These are phyloP conservation scores for Pygoscelis adeliae DNA, from an alignment of 2,113 vertebrate species.

Conservation along the genomic window DNA sequence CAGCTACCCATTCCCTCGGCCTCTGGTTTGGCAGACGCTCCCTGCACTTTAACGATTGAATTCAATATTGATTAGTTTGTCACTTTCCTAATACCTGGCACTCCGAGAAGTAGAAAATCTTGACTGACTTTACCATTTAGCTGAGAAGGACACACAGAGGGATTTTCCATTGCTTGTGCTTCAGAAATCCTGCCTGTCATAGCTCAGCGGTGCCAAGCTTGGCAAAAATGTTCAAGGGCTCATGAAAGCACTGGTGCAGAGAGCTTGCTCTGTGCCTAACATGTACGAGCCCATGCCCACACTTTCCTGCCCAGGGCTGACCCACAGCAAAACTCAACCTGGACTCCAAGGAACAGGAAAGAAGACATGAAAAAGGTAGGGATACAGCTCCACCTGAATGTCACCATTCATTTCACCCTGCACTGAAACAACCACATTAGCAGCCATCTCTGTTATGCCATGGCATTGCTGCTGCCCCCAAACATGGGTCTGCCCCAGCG, in stretches of 20 bases:
- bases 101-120: background rate
- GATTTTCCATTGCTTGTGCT: background rate
- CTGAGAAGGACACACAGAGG: background rate
- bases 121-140: background rate
- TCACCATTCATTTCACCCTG: background rate
- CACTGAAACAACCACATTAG: background rate
- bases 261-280: background rate
- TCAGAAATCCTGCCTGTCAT: background rate
- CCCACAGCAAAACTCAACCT: background rate
- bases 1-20: background rate
- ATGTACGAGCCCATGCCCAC: accelerated
- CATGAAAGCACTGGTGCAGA: accelerated
- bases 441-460: accelerated
- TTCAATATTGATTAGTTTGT: conserved; percentile 10
- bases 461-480: background rate
- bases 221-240: background rate
- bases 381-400: background rate
- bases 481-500: background rate
- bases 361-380: background rate
- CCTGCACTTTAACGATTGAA: background rate
- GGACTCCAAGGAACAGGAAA: background rate
- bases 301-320: background rate
- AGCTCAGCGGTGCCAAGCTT: background rate
- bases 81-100: background rate
- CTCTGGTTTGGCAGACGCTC: background rate